Conservation (phyloP, 1,140 invertebrate species). For the Pygmarrhopalites habei region DNA sequence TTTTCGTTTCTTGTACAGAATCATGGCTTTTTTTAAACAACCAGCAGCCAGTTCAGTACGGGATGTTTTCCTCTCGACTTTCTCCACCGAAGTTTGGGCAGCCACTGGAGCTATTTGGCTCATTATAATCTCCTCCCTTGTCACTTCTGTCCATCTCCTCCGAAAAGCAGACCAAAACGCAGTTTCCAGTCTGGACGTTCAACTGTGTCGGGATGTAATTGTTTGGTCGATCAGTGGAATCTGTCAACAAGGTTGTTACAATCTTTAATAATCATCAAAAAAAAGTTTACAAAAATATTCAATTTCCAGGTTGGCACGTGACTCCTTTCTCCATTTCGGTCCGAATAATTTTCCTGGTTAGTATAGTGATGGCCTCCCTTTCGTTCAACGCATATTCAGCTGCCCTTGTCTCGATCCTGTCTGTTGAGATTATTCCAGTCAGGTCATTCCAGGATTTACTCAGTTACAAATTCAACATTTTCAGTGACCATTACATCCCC, state of each 20-base stretch:
- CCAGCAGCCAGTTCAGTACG: slow-evolving; percentile 7
- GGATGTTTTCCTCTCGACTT: slow-evolving; percentile 1
- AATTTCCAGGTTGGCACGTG: slow-evolving; percentile 15
- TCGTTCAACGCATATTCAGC: slow-evolving; percentile 11
- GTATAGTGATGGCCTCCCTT: background rate
- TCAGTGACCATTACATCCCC: slow-evolving; percentile 12
- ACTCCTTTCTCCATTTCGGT: slow-evolving; percentile 1
- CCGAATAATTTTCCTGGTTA: slow-evolving; percentile 1
- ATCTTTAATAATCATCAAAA: no score
- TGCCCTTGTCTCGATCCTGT: slow-evolving; percentile 10
- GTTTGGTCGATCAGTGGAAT: slow-evolving; percentile 19
- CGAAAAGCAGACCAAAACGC: background rate
- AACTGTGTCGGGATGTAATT: slow-evolving; percentile 10
- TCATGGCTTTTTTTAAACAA: slow-evolving; percentile 7
- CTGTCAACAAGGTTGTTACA: slow-evolving; percentile 35
- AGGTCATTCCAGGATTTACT: slow-evolving; percentile 14
- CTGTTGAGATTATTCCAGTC: slow-evolving; percentile 15
- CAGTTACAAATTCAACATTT: slow-evolving; percentile 8
- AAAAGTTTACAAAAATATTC: background rate
- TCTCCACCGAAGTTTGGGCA: slow-evolving; percentile 2
- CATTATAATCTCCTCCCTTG: background rate
- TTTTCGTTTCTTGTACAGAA: slow-evolving; percentile 7
- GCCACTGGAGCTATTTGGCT: background rate
- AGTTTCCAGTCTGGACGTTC: background rate
- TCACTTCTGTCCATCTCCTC: background rate